A percentile compares a stretch with the other conserved stretches of the same genome.
Conservation (phyloP, 2,113 vertebrate species). For the Mohoua ochrocephala region DNA sequence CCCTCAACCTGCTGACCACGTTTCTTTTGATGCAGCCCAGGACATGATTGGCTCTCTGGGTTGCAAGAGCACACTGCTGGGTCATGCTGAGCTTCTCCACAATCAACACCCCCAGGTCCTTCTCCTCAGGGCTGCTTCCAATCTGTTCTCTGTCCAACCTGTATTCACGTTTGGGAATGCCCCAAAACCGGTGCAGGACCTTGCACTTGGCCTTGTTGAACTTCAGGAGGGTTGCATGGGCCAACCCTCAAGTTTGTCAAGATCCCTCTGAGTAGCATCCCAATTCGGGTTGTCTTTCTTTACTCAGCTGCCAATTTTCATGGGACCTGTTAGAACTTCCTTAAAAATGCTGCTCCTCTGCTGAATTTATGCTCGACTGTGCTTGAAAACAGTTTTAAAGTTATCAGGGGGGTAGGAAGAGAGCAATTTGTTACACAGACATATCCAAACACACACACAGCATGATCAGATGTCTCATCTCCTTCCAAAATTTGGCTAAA, state of each 20-base stretch:
- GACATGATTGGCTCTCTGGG: neutral
- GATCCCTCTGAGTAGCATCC: neutral
- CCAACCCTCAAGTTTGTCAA: neutral
- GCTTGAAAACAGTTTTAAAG: neutral
- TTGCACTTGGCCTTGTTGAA: neutral
- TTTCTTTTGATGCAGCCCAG: neutral
- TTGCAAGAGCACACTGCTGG: neutral
- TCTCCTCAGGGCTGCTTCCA: neutral
- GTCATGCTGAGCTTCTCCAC: neutral
- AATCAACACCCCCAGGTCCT: neutral
- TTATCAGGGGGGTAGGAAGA: neutral
- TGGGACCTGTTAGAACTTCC: neutral
- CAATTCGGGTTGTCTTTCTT: neutral
- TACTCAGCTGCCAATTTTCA: neutral
- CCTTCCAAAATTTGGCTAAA: neutral
- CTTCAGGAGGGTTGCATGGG: neutral
- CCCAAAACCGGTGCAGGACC: neutral
- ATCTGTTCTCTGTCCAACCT: neutral
- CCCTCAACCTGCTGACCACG: neutral
- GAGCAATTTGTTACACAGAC: neutral
- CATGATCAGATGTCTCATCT: neutral
- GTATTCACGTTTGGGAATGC: neutral
- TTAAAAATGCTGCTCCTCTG: neutral
- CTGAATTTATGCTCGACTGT: neutral
- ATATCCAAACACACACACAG: neutral